phyloP scores from a whole-genome alignment of 2,113 vertebrate genomes.

The Sarotherodon lohbergeri region DNA sequence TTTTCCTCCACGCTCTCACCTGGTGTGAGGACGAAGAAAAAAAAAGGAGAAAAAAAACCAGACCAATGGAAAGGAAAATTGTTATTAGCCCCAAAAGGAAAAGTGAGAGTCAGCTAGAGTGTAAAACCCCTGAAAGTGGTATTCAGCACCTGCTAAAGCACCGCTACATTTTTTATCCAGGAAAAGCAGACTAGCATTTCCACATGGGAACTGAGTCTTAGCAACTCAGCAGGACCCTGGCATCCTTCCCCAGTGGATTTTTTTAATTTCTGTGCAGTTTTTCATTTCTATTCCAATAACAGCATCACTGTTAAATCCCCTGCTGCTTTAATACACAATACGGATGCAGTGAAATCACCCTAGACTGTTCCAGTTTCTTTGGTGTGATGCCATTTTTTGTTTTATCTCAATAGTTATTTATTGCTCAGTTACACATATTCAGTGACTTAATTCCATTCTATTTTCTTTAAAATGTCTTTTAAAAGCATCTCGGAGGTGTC shows the following conservation, averaged over 20 bases:
- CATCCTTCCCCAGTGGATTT: not conserved
- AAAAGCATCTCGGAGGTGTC: not conserved
- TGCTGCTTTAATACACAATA: not conserved
- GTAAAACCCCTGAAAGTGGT: not conserved
- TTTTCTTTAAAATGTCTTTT: not conserved
- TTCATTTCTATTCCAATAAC: not conserved
- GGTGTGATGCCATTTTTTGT: not conserved
- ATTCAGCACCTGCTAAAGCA: not conserved
- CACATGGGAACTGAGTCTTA: not conserved
- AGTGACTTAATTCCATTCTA: not conserved
- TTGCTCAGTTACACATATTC: not conserved
- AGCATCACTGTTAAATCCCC: not conserved
- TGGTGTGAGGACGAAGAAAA: slow-evolving; percentile 12
- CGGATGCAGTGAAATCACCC: not conserved
- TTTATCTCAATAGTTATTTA: not conserved
- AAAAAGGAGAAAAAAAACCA: not conserved
- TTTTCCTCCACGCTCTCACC: slow-evolving; percentile 98
- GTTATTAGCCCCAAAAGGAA: not conserved
- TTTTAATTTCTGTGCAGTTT: not conserved
- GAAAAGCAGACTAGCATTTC: not conserved
- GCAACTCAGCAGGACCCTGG: not conserved
- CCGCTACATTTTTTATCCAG: not conserved
- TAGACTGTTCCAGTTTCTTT: not conserved
- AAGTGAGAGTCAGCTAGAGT: not conserved
- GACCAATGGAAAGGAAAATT: not conserved